These are phyloP conservation scores for Boleophthalmus pectinirostris DNA, from an alignment of 2,113 vertebrate genomes.

Conservation along the genomic window DNA sequence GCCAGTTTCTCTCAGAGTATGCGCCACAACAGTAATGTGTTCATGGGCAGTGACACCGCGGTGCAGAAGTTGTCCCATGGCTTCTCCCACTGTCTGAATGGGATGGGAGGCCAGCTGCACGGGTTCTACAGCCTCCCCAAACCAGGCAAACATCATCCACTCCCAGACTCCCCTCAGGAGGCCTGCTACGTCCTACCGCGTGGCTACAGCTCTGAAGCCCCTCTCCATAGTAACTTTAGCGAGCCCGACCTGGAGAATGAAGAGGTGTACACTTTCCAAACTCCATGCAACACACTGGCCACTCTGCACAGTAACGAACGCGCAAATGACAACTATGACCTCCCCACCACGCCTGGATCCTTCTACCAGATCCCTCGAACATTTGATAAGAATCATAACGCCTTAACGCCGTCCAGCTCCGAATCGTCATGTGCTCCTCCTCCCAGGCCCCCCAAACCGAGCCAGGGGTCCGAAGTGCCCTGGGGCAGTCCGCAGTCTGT, in stretches of 20 bases:
- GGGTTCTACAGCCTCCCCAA: constrained; percentile 96
- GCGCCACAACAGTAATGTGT: constrained; percentile 78
- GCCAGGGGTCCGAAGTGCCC: constrained; percentile 80
- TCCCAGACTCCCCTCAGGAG: constrained; percentile 68
- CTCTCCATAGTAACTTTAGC: constrained; percentile 76
- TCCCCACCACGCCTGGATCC: constrained; percentile 84
- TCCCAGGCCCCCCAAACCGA: constrained; percentile 91
- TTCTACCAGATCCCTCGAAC: constrained; percentile 94
- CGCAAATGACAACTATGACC: constrained; percentile 86
- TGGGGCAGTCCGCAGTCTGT: constrained; percentile 86
- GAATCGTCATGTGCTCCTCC: constrained; percentile 83
- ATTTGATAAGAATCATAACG: constrained; percentile 96
- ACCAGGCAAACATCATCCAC: constrained; percentile 80
- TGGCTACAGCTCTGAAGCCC: constrained; percentile 81
- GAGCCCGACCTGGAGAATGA: constrained; percentile 85
- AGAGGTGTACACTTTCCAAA: constrained; percentile 93
- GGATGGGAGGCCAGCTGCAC: constrained; percentile 83
- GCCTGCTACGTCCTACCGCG: constrained; percentile 88
- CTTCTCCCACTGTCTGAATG: constrained; percentile 88
- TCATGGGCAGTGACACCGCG: constrained; percentile 85
- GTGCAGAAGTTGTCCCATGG: constrained; percentile 92
- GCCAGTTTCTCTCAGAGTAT: constrained; percentile 96
- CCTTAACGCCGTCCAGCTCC: constrained; percentile 80
- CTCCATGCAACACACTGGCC: constrained; percentile 89
- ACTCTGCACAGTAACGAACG: constrained; percentile 67